phyloP scores from a whole-genome alignment of 2,888 invertebrate species.

The Phaonia tiefii region DNA sequence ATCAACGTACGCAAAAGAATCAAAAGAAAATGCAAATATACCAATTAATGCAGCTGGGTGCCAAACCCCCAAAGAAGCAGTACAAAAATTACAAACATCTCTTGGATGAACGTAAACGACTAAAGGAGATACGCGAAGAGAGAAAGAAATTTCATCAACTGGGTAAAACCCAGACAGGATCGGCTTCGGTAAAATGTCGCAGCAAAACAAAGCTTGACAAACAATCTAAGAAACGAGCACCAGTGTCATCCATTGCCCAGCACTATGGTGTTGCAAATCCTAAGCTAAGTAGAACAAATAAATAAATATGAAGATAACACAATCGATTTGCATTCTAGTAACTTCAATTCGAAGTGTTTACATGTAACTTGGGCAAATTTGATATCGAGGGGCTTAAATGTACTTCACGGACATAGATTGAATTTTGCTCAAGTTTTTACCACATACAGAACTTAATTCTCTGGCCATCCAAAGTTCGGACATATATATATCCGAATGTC shows the following conservation, averaged over 20 bases:
- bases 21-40: conserved; percentile 90
- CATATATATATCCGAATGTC: no score
- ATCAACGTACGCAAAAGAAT: conserved; percentile 85
- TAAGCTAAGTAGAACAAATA: conserved; percentile 73
- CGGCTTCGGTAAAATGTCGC: conserved; percentile 82
- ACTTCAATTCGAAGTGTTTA: no score
- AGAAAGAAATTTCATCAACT: conserved; percentile 81
- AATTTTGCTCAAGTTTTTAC: no score
- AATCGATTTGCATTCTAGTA: no score
- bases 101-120: conserved; percentile 83
- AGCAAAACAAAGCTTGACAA: conserved; percentile 77
- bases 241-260: conserved; percentile 81
- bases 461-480: no score
- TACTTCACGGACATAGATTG: no score
- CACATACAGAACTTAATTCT: no score
- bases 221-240: conserved; percentile 79
- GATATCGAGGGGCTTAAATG: no score
- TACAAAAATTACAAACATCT: conserved; percentile 88
- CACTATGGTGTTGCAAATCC: conserved; percentile 79
- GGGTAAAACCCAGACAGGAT: conserved; percentile 84
- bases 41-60: conserved; percentile 89
- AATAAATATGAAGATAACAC: conserved; percentile 30
- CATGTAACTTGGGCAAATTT: no score
- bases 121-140: conserved; percentile 81
- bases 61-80: conserved; percentile 87